Evolutionary conservation across 2,888 invertebrate species (phyloP), one percentile per base, ranked within the genome.

Genomic region (Monopis laevigella): DNA sequence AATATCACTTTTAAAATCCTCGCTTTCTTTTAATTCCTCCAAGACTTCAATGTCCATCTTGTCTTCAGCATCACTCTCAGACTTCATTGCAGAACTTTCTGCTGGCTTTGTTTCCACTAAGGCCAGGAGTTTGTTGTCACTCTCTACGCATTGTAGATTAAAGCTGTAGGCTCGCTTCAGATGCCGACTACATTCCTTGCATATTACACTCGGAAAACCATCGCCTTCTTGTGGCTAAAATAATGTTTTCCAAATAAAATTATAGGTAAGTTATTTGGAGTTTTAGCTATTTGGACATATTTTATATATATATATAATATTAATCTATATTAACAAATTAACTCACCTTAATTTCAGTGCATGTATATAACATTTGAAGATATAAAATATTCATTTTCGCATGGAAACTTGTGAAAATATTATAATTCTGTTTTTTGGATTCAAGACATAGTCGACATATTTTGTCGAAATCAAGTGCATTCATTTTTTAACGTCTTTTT

Each of bases 401-500:
- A 50, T 65, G 66, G 49, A 56, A 68, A 57, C 59, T 59, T 10
- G 63, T 65, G 48, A 59, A 78, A 51, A 80, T 70, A 64, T 80
- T 69, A 29, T 53, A 66, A 58, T 58, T 53, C 57, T 52, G 58
- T 64, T 60, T 46, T 60, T 59, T 40, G 12, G 56, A 43, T 51
- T 61, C 56, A 2, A 78, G 59, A 48, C 78, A 80, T 41, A 74
- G 52, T 48, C 78, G 65, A 56, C 78, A 80, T 49, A 74, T 64
- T 52, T 53, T 54, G 38, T 58, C 52, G 45, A 75, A 62, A 48
- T 77, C 65, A 7, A 24, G 8, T 24, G 24, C 24, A 7, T 7
- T 7, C 24, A 24, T n/a, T n/a, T n/a, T n/a, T n/a, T n/a, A n/a
- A n/a, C n/a, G n/a, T n/a, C n/a, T n/a, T n/a, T n/a, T n/a, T n/a